Evolutionary conservation across 2,113 vertebrate genomes (phyloP).

Genomic region (Drymodes brunneopygia): DNA sequence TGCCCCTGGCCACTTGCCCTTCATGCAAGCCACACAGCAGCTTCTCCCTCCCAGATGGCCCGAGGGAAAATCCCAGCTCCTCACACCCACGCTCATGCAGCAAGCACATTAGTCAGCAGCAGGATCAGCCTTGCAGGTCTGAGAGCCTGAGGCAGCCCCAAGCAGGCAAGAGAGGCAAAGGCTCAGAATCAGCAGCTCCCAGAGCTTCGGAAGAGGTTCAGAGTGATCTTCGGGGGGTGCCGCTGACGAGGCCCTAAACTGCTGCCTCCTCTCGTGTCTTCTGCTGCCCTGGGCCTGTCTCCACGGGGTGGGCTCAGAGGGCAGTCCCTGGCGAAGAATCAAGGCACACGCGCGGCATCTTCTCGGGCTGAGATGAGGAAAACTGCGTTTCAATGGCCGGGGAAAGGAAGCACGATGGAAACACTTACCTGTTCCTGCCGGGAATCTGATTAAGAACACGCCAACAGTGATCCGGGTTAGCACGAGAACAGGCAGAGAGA

Average conservation of each 20-base stretch:
- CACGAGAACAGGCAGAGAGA: not conserved
- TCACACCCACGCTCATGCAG: not conserved
- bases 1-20: not conserved
- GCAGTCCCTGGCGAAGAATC: conserved; percentile 72
- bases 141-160: not conserved
- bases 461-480: not conserved
- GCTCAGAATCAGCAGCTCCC: not conserved
- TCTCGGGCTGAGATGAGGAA: conserved; percentile 78
- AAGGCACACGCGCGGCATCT: conserved; percentile 64
- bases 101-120: not conserved
- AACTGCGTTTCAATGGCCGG: conserved; percentile 65
- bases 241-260: not conserved
- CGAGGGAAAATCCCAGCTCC: not conserved
- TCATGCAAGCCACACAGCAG: not conserved
- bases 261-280: conserved; percentile 22
- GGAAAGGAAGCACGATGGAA: not conserved
- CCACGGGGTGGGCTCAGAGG: conserved; percentile 59
- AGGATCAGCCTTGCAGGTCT: not conserved
- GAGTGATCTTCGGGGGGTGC: not conserved
- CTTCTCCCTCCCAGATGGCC: not conserved
- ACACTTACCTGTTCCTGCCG: not conserved
- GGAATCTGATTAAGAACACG: not conserved
- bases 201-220: conserved; percentile 17
- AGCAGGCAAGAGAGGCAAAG: not conserved
- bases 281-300: conserved; percentile 25